These are phyloP conservation scores for Erythrolamprus reginae DNA, from an alignment of 2,113 vertebrate species.

Conservation along the genomic window DNA sequence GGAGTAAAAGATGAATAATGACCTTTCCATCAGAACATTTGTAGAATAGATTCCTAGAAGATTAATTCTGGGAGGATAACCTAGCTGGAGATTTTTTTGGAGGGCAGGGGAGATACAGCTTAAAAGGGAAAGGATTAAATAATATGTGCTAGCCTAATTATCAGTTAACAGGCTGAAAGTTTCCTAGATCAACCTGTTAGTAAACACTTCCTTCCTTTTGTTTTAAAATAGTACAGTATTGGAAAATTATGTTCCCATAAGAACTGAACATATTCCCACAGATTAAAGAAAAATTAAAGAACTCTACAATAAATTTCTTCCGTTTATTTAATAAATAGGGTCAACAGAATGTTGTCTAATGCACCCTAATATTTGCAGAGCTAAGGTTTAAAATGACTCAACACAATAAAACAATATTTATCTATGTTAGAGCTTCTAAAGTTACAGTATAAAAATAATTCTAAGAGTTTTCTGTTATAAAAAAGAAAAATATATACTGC, in stretches of 20 bases:
- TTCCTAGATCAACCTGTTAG: constrained; percentile 2
- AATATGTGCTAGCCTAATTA: not conserved
- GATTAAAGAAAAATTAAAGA: not conserved
- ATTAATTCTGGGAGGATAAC: not conserved
- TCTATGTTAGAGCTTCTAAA: not conserved
- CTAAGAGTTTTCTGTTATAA: not conserved
- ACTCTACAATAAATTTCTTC: not conserved
- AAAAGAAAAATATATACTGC: not conserved
- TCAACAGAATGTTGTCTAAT: not conserved
- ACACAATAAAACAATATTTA: not conserved
- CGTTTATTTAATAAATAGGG: not conserved
- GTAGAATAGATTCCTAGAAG: not conserved
- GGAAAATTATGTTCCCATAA: not conserved
- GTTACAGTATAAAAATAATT: not conserved
- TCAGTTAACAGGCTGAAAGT: not conserved
- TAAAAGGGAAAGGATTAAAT: not conserved
- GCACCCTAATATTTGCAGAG: not conserved
- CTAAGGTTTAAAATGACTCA: not conserved
- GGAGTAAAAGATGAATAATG: not conserved
- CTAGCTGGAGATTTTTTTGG: not conserved
- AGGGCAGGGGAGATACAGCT: not conserved
- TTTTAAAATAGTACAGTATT: not conserved
- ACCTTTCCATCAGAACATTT: not conserved
- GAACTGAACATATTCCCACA: not conserved
- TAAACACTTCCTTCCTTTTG: not conserved